phyloP scores from a whole-genome alignment of 2,888 invertebrate species.

The Gerris lacustris region DNA sequence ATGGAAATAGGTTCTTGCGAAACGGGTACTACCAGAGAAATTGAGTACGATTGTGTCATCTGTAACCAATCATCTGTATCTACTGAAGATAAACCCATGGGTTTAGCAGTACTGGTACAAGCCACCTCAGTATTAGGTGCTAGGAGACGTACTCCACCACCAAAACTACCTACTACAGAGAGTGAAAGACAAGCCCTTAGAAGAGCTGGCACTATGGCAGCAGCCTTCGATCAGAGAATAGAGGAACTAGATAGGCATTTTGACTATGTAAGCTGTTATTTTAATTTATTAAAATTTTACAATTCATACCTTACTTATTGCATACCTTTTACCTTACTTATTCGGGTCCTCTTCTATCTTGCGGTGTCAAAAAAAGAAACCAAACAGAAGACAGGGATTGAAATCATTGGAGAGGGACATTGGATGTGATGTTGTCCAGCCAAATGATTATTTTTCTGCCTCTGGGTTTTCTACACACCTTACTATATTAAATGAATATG shows the following conservation, averaged over 20 bases:
- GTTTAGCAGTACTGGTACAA: constrained; percentile 74
- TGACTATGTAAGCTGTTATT: constrained; percentile 45
- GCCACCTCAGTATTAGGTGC: constrained; percentile 81
- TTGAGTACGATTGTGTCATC: constrained; percentile 88
- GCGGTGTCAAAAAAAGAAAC: too few relatives aligned
- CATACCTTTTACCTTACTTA: neutral
- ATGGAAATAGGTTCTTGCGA: constrained; percentile 47
- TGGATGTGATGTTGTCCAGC: too few relatives aligned
- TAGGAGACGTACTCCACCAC: constrained; percentile 47
- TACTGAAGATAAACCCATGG: constrained; percentile 70
- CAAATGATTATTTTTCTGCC: too few relatives aligned
- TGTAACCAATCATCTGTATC: constrained; percentile 84
- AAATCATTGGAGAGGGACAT: too few relatives aligned
- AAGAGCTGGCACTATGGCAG: constrained; percentile 53
- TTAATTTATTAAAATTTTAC: neutral
- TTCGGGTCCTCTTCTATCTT: too few relatives aligned
- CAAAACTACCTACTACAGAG: constrained; percentile 50
- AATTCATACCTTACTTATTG: neutral
- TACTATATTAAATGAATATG: too few relatives aligned
- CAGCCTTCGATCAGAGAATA: constrained; percentile 63
- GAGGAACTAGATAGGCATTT: constrained; percentile 66
- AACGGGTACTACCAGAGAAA: constrained; percentile 45
- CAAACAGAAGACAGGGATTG: too few relatives aligned
- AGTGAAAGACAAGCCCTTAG: constrained; percentile 48
- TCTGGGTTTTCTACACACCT: too few relatives aligned